phyloP scores from a whole-genome alignment of 2,888 invertebrate species.

The Ophion slaviceki region DNA sequence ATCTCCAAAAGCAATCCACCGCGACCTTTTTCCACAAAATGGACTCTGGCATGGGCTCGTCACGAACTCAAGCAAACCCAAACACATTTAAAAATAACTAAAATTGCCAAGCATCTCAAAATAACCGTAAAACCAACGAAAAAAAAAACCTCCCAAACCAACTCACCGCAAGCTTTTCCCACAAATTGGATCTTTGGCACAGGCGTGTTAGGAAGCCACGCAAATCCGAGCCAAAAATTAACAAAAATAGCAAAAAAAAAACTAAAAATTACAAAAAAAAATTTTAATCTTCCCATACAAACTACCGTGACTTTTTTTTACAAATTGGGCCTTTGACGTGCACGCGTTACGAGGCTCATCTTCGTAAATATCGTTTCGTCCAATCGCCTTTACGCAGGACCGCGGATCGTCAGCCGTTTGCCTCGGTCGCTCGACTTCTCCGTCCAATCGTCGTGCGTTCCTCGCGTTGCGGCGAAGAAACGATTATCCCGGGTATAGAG shows the following conservation, averaged over 20 bases:
- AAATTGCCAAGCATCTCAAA: neutral
- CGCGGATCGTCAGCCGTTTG: neutral
- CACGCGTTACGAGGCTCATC: neutral
- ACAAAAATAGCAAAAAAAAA: no score
- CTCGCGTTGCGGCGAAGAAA: neutral
- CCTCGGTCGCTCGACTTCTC: neutral
- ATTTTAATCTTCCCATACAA: neutral
- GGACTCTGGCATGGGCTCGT: no score
- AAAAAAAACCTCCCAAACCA: neutral
- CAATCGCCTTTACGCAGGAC: conserved; percentile 2
- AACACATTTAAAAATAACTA: neutral
- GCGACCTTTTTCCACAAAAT: no score
- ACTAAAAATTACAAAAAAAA: no score
- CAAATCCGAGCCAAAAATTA: no score
- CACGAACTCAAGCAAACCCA: no score
- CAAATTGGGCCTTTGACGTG: neutral
- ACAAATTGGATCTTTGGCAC: neutral
- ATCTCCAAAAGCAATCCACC: no score
- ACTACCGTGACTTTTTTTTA: neutral
- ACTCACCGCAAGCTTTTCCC: neutral
- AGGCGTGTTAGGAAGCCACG: no score
- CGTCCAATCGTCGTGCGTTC: conserved; percentile 24
- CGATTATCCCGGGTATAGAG: conserved; percentile 15
- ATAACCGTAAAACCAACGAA: no score
- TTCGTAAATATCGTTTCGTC: conserved; percentile 1